Percentiles rank a stretch among this genome's conserved stretches.
These are phyloP conservation scores for Piprites chloris DNA, from an alignment of 2,113 vertebrate species.

Conservation along the genomic window DNA sequence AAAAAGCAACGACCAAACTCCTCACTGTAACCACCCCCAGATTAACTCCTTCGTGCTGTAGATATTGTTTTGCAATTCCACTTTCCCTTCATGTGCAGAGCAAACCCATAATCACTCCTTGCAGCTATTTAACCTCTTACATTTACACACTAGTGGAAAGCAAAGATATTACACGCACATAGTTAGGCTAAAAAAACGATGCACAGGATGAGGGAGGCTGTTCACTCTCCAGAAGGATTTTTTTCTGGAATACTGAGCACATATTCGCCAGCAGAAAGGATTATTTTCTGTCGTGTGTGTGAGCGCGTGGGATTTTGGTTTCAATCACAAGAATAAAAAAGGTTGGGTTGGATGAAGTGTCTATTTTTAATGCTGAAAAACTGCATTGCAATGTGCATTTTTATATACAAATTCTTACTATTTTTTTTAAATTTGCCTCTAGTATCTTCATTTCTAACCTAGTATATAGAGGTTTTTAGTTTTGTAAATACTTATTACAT, in stretches of 20 bases:
- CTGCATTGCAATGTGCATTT: slow-evolving; percentile 70
- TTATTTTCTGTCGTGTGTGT: slow-evolving; percentile 43
- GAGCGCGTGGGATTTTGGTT: slow-evolving; percentile 42
- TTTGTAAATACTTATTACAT: slow-evolving; percentile 84
- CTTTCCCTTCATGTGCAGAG: slow-evolving; percentile 31
- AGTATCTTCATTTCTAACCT: slow-evolving; percentile 70
- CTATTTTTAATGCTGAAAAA: slow-evolving; percentile 68
- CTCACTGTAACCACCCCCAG: not conserved
- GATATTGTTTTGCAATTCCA: not conserved
- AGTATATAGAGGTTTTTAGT: slow-evolving; percentile 69
- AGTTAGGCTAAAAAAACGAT: slow-evolving; percentile 39
- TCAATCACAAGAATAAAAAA: slow-evolving; percentile 40
- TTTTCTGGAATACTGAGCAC: slow-evolving; percentile 10
- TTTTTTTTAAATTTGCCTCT: slow-evolving; percentile 66
- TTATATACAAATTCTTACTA: slow-evolving; percentile 66
- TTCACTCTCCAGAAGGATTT: slow-evolving; percentile 1
- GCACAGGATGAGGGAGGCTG: slow-evolving; percentile 29
- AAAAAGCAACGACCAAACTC: not conserved
- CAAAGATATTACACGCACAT: slow-evolving; percentile 28
- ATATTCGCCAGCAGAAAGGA: slow-evolving; percentile 37
- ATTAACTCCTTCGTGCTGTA: not conserved
- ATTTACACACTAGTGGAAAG: slow-evolving; percentile 17
- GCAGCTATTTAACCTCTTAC: slow-evolving; percentile 28
- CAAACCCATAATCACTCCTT: not conserved
- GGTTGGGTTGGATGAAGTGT: slow-evolving; percentile 65